Evolutionary conservation across 2,888 invertebrate genomes (phyloP), one percentile per base, ranked within the genome.

Genomic region (Crematogaster levior): DNA sequence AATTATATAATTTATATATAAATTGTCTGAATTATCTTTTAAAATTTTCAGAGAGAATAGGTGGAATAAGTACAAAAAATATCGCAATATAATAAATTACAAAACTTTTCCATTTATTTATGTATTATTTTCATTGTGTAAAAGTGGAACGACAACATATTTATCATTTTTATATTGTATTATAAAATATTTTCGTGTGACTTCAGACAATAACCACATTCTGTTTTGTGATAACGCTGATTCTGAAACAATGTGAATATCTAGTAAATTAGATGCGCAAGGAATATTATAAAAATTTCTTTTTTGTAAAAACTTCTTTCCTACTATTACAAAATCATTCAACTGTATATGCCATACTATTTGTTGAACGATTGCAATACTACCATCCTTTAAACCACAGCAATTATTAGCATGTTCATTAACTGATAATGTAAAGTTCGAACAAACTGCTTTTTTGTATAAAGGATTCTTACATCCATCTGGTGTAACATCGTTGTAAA

Each of bases 381-480:
- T 61, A 61, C 37, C 60, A 61, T 61, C 60, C 34, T 61, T 18
- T 30, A 61, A 61, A 61, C 15, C 37, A n/a, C 60, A 61, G 34
- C 60, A 61, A 37, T 61, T 61, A 61, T 61, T 61, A 61, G 60
- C 60, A 61, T 21, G 0, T 9, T 30, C n/a, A 6, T 18, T 61
- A 61, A 37, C 15, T 61, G 60, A 61, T 12, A 61, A 61, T 30
- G 30, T 61, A 30, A 61, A 61, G 34, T 61, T 61, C 34, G 10
- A 15, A 34, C 60, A 61, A 6, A 61, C 60, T 61, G 60, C 60
- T 61, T 61, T 61, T 12, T 9, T 37, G 10, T 61, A 61, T 30
- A 61, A 61, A 37, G 60, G 60, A 61, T 30, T 61, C 10, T 27
- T 61, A 61, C 60, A 61, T 61, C 60, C 34, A 61, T 30, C 18